Evolutionary conservation across 2,888 invertebrate genomes (phyloP).

Genomic region (Siphlonurus alternatus): DNA sequence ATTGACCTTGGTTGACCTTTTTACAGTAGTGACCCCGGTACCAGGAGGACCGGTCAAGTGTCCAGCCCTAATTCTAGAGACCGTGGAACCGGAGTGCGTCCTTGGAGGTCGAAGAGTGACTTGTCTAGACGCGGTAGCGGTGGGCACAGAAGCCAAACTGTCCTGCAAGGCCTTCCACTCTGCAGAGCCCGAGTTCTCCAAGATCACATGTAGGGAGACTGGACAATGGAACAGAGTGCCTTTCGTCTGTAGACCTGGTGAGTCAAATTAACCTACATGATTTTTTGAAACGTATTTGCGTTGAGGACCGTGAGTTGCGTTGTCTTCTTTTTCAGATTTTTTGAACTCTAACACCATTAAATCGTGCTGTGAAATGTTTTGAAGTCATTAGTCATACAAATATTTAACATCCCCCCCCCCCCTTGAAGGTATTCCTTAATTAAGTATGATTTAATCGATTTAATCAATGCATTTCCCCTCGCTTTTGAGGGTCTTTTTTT

Average conservation of each 20-base stretch:
- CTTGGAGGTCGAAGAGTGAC: constrained; percentile 15
- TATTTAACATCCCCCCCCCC: too few relatives aligned
- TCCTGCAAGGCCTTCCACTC: constrained; percentile 19
- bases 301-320: too few relatives aligned
- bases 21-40: constrained; percentile 5
- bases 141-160: constrained; percentile 18
- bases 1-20: constrained; percentile 16
- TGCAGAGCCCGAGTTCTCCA: constrained; percentile 19
- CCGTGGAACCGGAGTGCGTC: constrained; percentile 18
- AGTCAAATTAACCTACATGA: too few relatives aligned
- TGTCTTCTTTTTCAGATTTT: too few relatives aligned
- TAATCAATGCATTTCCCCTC: too few relatives aligned
- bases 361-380: too few relatives aligned
- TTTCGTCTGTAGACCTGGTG: constrained; percentile 19
- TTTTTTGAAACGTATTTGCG: too few relatives aligned
- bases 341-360: too few relatives aligned
- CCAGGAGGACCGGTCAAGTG: constrained; percentile 11
- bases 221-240: constrained; percentile 18
- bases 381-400: too few relatives aligned
- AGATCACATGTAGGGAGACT: constrained; percentile 16
- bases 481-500: too few relatives aligned
- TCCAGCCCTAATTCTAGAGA: constrained; percentile 15
- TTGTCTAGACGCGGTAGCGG: constrained; percentile 16
- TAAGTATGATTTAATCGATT: too few relatives aligned
- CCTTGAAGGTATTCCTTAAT: too few relatives aligned